Percentiles rank a stretch among this genome's conserved stretches.
Conservation (phyloP, 1,140 invertebrate genomes). For the Philotrypesis tridentata region DNA sequence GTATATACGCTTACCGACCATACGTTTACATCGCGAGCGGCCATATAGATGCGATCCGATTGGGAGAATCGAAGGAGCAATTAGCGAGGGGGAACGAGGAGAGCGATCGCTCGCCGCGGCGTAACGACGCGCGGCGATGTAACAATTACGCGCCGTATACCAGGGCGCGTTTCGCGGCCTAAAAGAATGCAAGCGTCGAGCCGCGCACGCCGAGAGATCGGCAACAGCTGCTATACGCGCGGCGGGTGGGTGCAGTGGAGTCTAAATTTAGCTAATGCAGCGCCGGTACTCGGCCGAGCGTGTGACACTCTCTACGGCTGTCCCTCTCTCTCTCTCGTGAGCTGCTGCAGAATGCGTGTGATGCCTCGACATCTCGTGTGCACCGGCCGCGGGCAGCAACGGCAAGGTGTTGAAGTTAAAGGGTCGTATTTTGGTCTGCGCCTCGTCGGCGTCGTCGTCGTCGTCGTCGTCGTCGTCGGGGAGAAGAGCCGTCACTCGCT, state of each 20-base stretch:
- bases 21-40: no score
- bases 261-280: conserved; percentile 9
- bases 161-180: background rate
- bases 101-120: no score
- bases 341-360: no score
- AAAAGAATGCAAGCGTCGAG: background rate
- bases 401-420: conserved; percentile 62
- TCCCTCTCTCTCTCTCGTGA: background rate
- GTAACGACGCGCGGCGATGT: no score
- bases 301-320: background rate
- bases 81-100: no score
- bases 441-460: background rate
- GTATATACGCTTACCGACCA: no score
- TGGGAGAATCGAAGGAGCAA: no score
- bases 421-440: conserved; percentile 58
- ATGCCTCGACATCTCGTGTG: background rate
- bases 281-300: background rate
- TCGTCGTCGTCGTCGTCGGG: conserved; percentile 42
- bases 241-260: background rate
- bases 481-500: conserved; percentile 51
- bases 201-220: background rate
- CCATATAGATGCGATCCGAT: no score
- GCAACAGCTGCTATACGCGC: background rate
- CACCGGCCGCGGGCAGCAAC: conserved; percentile 41
- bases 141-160: no score